Evolutionary conservation across 2,888 invertebrate species (phyloP), one percentile per base, ranked within the genome.

Genomic region (Ennomos fuscantarius): DNA sequence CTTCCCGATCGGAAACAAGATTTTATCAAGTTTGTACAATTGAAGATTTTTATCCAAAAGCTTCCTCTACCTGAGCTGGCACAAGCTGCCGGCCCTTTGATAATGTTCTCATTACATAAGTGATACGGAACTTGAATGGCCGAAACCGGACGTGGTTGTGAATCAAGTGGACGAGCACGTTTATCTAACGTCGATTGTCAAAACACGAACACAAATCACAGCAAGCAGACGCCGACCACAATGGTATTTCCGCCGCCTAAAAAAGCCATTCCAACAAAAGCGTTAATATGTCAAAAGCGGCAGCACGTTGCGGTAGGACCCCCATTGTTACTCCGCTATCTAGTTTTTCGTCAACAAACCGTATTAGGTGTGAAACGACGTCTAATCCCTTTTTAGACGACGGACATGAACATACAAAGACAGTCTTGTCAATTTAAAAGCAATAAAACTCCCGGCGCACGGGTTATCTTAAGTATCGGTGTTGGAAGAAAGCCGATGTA

Each of bases 121-220:
- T 12, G 41, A 55, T 40, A 51, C 62, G 60, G 63, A 65, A 67
- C 67, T 54, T 53, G 65, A 60, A 46, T 39, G 56, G 55, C 68
- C 65, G 51, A 67, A 57, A 58, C 65, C 76, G 75, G 78, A 77
- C 74, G 68, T 61, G 65, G 54, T 63, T 62, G 64, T 79, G 77
- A 78, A 78, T 76, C 72, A 73, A 71, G 72, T 65, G 69, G 60
- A 62, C 65, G 64, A 63, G 50, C 66, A 60, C 64, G 72, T 81
- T 80, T 81, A 81, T 79, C 79, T 78, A 81, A 76, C 66, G 75
- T 61, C 78, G 73, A 72, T 79, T 85, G 86, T 87, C 85, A 86
- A 82, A 87, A 87, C 82, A 86, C 70, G 74, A 53, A 70, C 73
- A 84, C 80, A 84, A 83, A 82, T 83, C 82, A 84, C 79, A 78